These are phyloP conservation scores for Siderastrea siderea DNA, from an alignment of 92 coral and sea anemone genomes.

Conservation along the genomic window DNA sequence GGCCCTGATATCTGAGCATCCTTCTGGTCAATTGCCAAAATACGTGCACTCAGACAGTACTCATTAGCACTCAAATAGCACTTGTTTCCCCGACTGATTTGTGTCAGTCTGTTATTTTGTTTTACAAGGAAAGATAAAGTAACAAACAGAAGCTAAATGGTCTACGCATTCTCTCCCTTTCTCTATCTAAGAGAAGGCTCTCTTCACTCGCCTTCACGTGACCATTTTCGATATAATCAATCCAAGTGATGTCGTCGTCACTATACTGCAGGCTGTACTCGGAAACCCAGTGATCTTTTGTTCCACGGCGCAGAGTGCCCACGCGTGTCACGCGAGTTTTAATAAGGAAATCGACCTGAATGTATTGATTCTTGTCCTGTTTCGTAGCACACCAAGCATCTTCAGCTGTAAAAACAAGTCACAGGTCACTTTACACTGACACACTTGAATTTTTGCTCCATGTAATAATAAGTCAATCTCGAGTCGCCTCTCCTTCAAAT, in stretches of 20 bases:
- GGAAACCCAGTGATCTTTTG: conserved; percentile 66
- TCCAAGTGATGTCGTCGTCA: conserved; percentile 72
- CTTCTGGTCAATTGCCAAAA: too few relatives aligned
- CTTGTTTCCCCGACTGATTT: too few relatives aligned
- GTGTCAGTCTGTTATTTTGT: too few relatives aligned
- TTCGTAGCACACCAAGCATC: conserved; percentile 81
- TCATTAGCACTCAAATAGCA: too few relatives aligned
- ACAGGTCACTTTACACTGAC: neutral
- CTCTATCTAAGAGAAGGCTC: neutral
- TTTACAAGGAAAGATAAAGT: too few relatives aligned
- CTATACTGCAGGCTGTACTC: conserved; percentile 70
- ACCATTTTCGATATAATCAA: conserved; percentile 75
- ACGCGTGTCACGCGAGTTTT: conserved; percentile 74
- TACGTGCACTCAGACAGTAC: too few relatives aligned
- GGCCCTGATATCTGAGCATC: too few relatives aligned
- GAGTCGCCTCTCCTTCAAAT: too few relatives aligned
- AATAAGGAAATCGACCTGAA: conserved; percentile 78
- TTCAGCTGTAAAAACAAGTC: conserved; percentile 18
- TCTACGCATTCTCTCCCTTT: neutral
- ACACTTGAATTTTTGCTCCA: too few relatives aligned
- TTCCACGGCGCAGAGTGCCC: conserved; percentile 55
- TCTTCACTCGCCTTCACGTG: conserved; percentile 58
- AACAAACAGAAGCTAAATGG: too few relatives aligned
- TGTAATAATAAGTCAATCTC: too few relatives aligned
- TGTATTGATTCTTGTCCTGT: conserved; percentile 44